Conservation (phyloP, 2,797 vertebrate genomes). For the Periparus ater region DNA sequence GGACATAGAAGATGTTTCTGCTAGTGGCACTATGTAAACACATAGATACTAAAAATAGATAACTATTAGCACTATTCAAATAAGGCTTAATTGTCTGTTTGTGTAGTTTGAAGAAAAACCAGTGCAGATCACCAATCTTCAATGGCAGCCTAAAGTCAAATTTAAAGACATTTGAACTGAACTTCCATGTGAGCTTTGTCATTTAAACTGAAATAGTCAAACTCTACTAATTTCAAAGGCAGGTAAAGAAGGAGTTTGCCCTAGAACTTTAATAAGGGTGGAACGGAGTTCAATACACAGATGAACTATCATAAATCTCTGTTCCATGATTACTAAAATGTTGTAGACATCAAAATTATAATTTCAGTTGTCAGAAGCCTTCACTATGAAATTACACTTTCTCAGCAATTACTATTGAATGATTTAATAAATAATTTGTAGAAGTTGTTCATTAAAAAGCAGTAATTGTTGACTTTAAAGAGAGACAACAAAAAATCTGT, state of each 20-base stretch:
- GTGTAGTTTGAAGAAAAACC: conserved; percentile 42
- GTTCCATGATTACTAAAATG: background rate
- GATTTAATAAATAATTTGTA: background rate
- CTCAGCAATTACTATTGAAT: background rate
- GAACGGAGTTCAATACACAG: background rate
- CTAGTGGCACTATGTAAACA: background rate
- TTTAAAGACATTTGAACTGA: conserved; percentile 30
- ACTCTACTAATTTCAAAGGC: conserved; percentile 24
- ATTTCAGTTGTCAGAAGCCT: conserved; percentile 26
- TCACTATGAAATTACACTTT: background rate
- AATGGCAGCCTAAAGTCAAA: conserved; percentile 36
- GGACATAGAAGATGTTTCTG: background rate
- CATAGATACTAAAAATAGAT: background rate
- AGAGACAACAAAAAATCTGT: background rate
- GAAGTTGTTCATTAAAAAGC: conserved; percentile 17
- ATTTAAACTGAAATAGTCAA: conserved; percentile 26
- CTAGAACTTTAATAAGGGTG: background rate
- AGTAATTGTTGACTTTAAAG: background rate
- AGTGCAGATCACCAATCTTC: background rate
- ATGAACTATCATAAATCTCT: conserved; percentile 37
- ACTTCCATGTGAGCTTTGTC: conserved; percentile 33
- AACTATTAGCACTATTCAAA: conserved; percentile 44
- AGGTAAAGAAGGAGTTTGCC: conserved; percentile 5
- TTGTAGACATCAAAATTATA: background rate
- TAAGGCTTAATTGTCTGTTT: conserved; percentile 30